Base-by-base conservation (phyloP, 2,888 invertebrate species). In the Azorinus chamasolen region DNA sequence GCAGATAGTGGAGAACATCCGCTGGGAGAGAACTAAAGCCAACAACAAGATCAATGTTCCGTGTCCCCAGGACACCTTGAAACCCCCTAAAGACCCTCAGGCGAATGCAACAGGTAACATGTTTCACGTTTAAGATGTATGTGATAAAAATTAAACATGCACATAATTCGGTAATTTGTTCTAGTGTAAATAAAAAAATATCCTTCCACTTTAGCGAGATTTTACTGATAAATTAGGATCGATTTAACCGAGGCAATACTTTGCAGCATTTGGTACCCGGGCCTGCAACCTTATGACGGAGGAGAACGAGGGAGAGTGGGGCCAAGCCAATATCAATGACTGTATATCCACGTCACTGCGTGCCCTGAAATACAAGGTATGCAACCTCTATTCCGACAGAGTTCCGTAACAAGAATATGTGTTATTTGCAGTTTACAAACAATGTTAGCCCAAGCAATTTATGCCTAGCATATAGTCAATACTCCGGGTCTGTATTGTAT, bases 1-100 rank as follows among this genome's bases (percentile, higher is more conserved):
- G 63, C 91, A 92, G 53, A 90, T 89, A 8, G 86, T 88, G n/a
- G 91, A 91, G 57, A 93, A 93, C 73, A 90, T 93, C 32, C 62
- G 80, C 25, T 93, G 93, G 93, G 79, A 84, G 0, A 77, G 93
- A 53, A 91, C 92, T 18, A 87, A 86, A 20, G 92, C 92, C 12
- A 81, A 88, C 4, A 82, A 84, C n/a, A 91, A 87, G 46, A 86
- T 89, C 25, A 87, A 81, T 12, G 85, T 91, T 5, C 79, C 79
- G 4, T 93, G 93, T 82, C 93, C 92, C 1, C 88, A 87, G 10
- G 77, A 74, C 24, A 61, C 41, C 0, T 48, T 66, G 12, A 22
- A 27, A 2, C 2, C 27, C 5, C 25, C 46, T 16, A 41, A 51
- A 3, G 54, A 48, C 2, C 32, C 18, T 3, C 20, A 51, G 2